phyloP scores from a whole-genome alignment of 2,113 vertebrate genomes.

The Micromys minutus region DNA sequence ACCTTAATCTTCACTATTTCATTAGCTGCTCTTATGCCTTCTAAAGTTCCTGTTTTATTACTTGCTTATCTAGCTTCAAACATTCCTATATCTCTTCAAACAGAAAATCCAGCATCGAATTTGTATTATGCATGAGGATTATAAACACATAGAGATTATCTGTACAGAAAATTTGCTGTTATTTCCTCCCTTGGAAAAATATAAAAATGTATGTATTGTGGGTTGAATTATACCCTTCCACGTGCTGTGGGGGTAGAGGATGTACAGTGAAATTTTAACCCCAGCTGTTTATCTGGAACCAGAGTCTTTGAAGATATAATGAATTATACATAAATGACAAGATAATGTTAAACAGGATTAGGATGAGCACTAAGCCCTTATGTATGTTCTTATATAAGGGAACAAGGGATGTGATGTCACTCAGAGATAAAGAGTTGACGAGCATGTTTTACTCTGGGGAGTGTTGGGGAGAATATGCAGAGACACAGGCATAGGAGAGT shows the following conservation, averaged over 20 bases:
- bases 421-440: neutral
- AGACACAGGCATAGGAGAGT: neutral
- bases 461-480: neutral
- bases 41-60: neutral
- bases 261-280: neutral
- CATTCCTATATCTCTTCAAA: neutral
- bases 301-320: neutral
- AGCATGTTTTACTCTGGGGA: neutral
- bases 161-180: neutral
- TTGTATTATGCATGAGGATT: neutral
- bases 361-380: neutral
- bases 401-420: neutral
- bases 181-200: conserved; percentile 35
- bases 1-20: neutral
- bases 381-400: neutral
- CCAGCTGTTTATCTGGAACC: neutral
- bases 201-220: neutral
- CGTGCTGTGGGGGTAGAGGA: neutral
- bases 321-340: neutral
- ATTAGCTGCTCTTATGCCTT: neutral
- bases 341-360: neutral
- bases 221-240: neutral
- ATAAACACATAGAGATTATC: neutral
- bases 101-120: neutral
- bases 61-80: conserved; percentile 7